Evolutionary conservation across 2,113 vertebrate genomes (phyloP).

Genomic region (Crotalus tigris): DNA sequence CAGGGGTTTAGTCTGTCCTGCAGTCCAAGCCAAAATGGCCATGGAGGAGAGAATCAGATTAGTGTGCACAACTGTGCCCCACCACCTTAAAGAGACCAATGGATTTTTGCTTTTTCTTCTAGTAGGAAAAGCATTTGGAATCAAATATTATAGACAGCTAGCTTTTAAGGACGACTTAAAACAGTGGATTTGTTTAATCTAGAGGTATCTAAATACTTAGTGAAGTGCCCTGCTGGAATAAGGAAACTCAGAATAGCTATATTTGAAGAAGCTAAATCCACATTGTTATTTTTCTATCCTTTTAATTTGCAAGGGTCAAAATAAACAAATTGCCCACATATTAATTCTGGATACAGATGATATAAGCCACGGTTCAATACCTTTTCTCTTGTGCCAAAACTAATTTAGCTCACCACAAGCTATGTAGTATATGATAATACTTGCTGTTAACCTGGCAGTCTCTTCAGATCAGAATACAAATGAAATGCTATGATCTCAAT

Average conservation of each 20-base stretch:
- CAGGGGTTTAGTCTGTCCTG: neutral
- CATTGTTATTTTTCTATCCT: neutral
- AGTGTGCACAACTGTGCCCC: neutral
- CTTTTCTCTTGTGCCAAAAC: neutral
- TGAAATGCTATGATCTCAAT: neutral
- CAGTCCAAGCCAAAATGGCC: neutral
- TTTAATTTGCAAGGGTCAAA: neutral
- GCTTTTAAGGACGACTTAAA: neutral
- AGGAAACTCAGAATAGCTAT: neutral
- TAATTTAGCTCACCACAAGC: neutral
- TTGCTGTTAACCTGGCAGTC: neutral
- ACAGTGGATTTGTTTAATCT: neutral
- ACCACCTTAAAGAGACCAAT: neutral
- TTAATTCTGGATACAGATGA: neutral
- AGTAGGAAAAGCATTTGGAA: neutral
- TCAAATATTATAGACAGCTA: neutral
- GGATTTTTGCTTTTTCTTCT: slow-evolving; percentile 8
- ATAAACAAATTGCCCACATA: neutral
- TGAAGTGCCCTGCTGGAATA: neutral
- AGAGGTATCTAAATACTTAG: neutral
- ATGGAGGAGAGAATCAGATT: neutral
- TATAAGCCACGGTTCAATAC: neutral
- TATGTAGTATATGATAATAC: neutral
- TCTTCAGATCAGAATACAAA: neutral
- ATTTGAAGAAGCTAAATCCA: neutral